phyloP scores from a whole-genome alignment of 2,113 vertebrate species.

The Larimichthys crocea region DNA sequence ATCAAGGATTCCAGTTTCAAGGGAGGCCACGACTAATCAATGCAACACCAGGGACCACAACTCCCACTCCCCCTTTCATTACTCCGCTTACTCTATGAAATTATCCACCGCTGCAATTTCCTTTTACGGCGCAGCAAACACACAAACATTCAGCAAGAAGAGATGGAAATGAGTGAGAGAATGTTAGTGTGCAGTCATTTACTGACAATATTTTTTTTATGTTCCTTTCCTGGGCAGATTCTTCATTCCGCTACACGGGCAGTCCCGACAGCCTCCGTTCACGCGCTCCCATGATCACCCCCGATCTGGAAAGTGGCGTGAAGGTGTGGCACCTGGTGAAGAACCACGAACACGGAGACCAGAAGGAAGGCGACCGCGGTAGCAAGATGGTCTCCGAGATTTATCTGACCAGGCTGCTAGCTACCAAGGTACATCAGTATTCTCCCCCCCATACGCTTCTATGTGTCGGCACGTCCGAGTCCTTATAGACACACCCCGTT shows the following conservation, averaged over 20 bases:
- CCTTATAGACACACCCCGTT: not conserved
- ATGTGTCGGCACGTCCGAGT: not conserved
- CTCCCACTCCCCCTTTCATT: conserved; percentile 45
- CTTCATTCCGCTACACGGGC: conserved; percentile 96
- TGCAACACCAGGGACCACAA: not conserved
- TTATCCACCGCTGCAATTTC: conserved; percentile 62
- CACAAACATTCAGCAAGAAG: conserved; percentile 26
- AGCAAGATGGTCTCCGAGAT: conserved; percentile 99
- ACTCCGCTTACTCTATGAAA: conserved; percentile 51
- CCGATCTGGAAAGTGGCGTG: conserved; percentile 95
- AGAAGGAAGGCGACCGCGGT: conserved; percentile 97
- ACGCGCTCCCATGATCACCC: conserved; percentile 97
- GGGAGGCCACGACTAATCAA: conserved; percentile 12
- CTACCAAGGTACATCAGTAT: conserved; percentile 91
- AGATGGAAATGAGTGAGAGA: conserved; percentile 19
- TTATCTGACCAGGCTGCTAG: conserved; percentile 95
- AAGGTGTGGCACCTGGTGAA: conserved; percentile 99
- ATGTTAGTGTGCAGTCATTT: not conserved
- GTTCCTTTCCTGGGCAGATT: conserved; percentile 83
- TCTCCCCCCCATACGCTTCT: not conserved
- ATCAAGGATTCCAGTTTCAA: conserved; percentile 13
- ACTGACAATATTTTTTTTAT: not conserved
- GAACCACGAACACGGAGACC: conserved; percentile 98
- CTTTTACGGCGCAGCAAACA: conserved; percentile 34
- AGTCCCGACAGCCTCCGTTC: conserved; percentile 98